Evolutionary conservation across 2,113 vertebrate species (phyloP).

Genomic region (Paramisgurnus dabryanus): DNA sequence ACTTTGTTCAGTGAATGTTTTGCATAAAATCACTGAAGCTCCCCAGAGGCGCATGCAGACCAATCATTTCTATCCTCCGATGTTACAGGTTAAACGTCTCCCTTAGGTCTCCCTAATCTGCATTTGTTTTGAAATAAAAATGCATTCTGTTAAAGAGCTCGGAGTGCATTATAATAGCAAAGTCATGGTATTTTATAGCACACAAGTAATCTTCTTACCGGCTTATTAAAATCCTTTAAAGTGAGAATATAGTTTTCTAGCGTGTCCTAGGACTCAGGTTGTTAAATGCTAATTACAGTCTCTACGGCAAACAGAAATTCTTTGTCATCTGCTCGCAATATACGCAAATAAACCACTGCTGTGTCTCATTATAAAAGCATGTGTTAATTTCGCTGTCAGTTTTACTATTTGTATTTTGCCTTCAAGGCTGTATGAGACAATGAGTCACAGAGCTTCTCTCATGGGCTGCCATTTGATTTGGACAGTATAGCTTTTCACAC

Average conservation of each 20-base stretch:
- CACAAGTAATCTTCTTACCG: conserved; percentile 32
- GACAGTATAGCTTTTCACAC: conserved; percentile 10
- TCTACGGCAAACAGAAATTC: not conserved
- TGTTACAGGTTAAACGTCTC: not conserved
- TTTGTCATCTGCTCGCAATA: not conserved
- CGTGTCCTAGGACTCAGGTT: not conserved
- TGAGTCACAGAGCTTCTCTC: not conserved
- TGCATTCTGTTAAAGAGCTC: conserved; percentile 11
- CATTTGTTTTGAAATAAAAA: conserved; percentile 1
- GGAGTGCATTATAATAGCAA: conserved; percentile 14
- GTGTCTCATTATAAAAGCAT: not conserved
- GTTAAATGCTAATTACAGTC: conserved; percentile 27
- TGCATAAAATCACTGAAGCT: not conserved
- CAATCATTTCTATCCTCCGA: not conserved
- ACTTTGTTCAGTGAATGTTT: not conserved
- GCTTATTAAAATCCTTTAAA: not conserved
- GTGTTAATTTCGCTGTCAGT: not conserved
- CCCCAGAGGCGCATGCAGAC: not conserved
- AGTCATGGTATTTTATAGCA: conserved; percentile 5
- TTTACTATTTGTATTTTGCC: not conserved
- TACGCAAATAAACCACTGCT: not conserved
- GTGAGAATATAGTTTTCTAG: not conserved
- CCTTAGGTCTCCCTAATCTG: not conserved
- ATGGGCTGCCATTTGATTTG: not conserved
- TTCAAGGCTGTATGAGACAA: not conserved